Evolutionary conservation across 2,797 vertebrate species (phyloP).

Genomic region (Macropus fuliginosus): DNA sequence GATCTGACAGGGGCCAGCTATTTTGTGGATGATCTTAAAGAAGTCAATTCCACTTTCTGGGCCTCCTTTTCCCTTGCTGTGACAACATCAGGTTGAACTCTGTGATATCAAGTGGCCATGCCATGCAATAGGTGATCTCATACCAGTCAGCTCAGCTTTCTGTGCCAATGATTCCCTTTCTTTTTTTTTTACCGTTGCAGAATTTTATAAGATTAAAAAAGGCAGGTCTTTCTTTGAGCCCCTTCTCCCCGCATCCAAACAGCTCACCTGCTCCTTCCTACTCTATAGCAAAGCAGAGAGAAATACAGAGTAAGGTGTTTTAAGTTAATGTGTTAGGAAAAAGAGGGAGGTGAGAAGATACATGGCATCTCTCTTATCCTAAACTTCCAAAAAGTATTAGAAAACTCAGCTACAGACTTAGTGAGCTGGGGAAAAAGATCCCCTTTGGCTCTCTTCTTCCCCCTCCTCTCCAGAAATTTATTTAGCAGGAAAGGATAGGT

Average conservation of each 20-base stretch:
- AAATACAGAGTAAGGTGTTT: not conserved
- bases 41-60: too few species aligned
- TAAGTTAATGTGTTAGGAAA: not conserved
- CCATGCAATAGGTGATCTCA: too few species aligned
- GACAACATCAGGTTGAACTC: too few species aligned
- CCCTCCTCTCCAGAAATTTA: not conserved
- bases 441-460: not conserved
- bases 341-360: not conserved
- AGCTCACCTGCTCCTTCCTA: not conserved
- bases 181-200: conserved; percentile 18
- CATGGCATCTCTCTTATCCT: too few species aligned
- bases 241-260: not conserved
- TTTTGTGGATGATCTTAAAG: too few species aligned
- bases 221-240: conserved; percentile 26
- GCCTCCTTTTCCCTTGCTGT: too few species aligned
- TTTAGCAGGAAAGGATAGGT: not conserved
- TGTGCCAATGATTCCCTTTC: too few species aligned
- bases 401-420: conserved; percentile 43
- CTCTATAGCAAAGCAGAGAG: not conserved
- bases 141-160: too few species aligned
- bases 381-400: not conserved
- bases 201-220: conserved; percentile 71
- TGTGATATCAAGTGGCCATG: too few species aligned
- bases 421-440: not conserved
- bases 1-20: too few species aligned